Percentiles rank a stretch among this genome's conserved stretches.
These are phyloP conservation scores for Sylvia atricapilla DNA, from an alignment of 2,113 vertebrate species.

Conservation along the genomic window DNA sequence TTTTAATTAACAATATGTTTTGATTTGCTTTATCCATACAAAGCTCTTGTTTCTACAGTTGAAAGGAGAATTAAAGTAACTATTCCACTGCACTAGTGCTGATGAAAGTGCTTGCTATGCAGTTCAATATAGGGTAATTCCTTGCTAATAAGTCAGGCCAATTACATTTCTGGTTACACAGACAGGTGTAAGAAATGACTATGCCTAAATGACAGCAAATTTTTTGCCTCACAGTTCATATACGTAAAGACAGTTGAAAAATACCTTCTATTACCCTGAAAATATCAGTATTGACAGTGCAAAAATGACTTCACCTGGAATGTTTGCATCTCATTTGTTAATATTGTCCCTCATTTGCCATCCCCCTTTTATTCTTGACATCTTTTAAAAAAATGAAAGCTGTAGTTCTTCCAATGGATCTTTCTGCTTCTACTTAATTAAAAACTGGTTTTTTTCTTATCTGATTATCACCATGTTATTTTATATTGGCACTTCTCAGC, in stretches of 20 bases:
- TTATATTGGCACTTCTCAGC: neutral
- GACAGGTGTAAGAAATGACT: neutral
- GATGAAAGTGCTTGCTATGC: neutral
- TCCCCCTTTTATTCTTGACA: neutral
- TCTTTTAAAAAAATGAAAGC: neutral
- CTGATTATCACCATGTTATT: neutral
- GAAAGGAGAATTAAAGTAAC: neutral
- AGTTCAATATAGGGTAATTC: neutral
- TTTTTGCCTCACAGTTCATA: neutral
- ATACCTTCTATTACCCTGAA: neutral
- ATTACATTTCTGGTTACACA: neutral
- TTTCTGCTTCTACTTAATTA: neutral
- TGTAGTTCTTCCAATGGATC: neutral
- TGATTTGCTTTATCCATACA: neutral
- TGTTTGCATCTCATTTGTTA: neutral
- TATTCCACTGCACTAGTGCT: neutral
- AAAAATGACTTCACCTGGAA: neutral
- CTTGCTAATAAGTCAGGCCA: neutral
- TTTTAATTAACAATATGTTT: conserved; percentile 9
- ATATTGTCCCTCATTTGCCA: neutral
- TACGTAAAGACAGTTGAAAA: neutral
- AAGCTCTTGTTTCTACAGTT: neutral
- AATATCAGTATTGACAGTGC: neutral
- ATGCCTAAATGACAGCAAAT: neutral
- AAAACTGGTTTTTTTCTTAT: neutral